Evolutionary conservation across 2,797 vertebrate genomes (phyloP), one percentile per base, ranked within the genome.

Genomic region (Cossypha caffra): DNA sequence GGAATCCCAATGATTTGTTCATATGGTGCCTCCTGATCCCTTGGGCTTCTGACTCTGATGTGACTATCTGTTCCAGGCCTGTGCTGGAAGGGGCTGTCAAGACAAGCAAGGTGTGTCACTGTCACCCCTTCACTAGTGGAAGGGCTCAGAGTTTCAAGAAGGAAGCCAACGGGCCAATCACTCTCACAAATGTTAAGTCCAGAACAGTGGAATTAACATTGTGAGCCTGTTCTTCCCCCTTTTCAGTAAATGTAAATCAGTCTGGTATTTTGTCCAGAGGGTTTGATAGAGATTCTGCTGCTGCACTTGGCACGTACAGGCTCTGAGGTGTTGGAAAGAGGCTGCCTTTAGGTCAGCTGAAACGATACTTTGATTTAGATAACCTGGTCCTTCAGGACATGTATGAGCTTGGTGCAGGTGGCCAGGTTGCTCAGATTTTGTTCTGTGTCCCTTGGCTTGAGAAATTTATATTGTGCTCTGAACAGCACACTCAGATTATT

Each of bases 171-270:
- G 2, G 20, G 16, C 45, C 71, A 25, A 8, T 26, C 6, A 8
- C 9, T 7, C 13, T 20, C 54, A 58, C 6, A 23, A 5, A 19
- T 15, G 10, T 16, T 10, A 38, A 25, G n/a, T 26, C 40, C 54
- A 8, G 25, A n/a, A 10, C 11, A 10, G 10, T 3, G 13, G 51
- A 38, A 7, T 7, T 13, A n/a, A 24, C 0, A 0, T 4, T 18
- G 52, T 28, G 29, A 26, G 23, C 9, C 43, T 40, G 20, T 28
- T n/a, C 12, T 11, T 55, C 33, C 20, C 35, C 78, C 19, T 4
- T 33, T 58, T 50, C 51, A 31, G 9, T 26, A 23, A 23, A 20
- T 29, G 35, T 23, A 13, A 19, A 52, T 28, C 16, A 43, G 29
- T 4, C 51, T 42, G 55, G 10, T n/a, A 3, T 45, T 47, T 28